A percentile compares a stretch with the other conserved stretches of the same genome.
Conservation (phyloP, 53 echinoderm and acorn worm species). For the Henricia sp. region DNA sequence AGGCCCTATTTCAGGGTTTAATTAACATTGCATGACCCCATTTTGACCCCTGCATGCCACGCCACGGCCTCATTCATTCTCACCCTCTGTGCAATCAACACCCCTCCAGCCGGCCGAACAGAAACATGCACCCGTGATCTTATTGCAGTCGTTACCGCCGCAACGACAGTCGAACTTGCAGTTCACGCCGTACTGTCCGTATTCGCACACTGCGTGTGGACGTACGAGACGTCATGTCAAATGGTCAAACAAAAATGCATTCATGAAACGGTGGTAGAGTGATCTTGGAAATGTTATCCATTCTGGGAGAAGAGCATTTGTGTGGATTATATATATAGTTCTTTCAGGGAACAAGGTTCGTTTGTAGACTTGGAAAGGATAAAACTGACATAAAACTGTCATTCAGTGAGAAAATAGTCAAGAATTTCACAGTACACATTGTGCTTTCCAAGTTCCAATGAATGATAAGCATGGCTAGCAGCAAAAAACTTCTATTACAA, state of each 20-base stretch:
- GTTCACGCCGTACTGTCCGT: constrained; percentile 89
- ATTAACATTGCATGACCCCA: constrained; percentile 12
- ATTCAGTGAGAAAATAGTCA: too few relatives aligned
- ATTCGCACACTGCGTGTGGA: constrained; percentile 77
- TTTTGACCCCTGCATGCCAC: constrained; percentile 28
- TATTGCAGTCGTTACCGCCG: constrained; percentile 89
- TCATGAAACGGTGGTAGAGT: constrained; percentile 44
- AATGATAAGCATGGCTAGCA: too few relatives aligned
- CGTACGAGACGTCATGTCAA: not conserved
- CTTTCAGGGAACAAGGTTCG: too few relatives aligned
- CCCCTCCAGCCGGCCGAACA: constrained; percentile 94
- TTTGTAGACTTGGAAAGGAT: too few relatives aligned
- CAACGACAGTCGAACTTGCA: constrained; percentile 94
- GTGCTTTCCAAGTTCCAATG: too few relatives aligned
- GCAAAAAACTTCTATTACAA: too few relatives aligned
- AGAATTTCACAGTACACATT: too few relatives aligned
- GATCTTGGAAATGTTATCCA: not conserved
- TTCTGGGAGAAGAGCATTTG: not conserved
- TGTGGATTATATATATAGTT: not conserved
- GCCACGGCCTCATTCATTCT: constrained; percentile 36
- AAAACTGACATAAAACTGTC: too few relatives aligned
- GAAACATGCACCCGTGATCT: constrained; percentile 93
- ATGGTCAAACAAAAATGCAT: constrained; percentile 26
- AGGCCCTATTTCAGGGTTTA: not conserved
- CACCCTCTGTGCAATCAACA: constrained; percentile 85